phyloP scores from a whole-genome alignment of 1,140 invertebrate species.

The Achroia grisella region DNA sequence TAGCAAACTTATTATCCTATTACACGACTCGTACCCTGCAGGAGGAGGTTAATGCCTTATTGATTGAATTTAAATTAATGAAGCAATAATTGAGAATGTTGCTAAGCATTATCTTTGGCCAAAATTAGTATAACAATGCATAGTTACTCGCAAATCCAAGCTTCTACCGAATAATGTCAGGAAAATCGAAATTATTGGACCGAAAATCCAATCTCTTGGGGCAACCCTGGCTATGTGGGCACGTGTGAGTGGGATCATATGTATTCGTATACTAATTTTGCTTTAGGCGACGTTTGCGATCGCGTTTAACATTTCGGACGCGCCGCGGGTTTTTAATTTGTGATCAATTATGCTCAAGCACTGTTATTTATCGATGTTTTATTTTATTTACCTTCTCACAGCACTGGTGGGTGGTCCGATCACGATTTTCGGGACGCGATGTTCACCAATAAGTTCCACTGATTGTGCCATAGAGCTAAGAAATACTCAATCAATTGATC shows the following conservation, averaged over 20 bases:
- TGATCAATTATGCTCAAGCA: conserved; percentile 71
- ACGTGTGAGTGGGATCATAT: conserved; percentile 21
- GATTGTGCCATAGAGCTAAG: conserved; percentile 49
- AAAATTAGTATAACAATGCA: neutral
- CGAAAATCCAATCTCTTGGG: conserved; percentile 5
- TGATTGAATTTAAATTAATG: too few relatives aligned
- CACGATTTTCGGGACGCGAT: conserved; percentile 56
- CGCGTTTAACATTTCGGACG: conserved; percentile 61
- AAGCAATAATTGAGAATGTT: too few relatives aligned
- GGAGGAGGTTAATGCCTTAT: too few relatives aligned
- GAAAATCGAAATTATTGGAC: conserved; percentile 3
- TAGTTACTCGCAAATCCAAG: neutral
- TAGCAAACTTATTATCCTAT: too few relatives aligned
- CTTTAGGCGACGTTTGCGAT: conserved; percentile 56
- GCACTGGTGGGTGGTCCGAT: conserved; percentile 63
- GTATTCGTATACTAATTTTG: conserved; percentile 48
- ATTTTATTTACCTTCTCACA: conserved; percentile 66
- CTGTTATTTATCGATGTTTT: conserved; percentile 71
- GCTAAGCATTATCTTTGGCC: too few relatives aligned
- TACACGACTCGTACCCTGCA: too few relatives aligned
- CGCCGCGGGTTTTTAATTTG: conserved; percentile 68
- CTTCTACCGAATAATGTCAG: neutral
- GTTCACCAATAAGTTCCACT: conserved; percentile 60
- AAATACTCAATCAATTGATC: too few relatives aligned
- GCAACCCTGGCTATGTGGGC: conserved; percentile 14